Evolutionary conservation across 2,797 vertebrate species (phyloP), one percentile per base, ranked within the genome.

Genomic region (Peromyscus nudipes): DNA sequence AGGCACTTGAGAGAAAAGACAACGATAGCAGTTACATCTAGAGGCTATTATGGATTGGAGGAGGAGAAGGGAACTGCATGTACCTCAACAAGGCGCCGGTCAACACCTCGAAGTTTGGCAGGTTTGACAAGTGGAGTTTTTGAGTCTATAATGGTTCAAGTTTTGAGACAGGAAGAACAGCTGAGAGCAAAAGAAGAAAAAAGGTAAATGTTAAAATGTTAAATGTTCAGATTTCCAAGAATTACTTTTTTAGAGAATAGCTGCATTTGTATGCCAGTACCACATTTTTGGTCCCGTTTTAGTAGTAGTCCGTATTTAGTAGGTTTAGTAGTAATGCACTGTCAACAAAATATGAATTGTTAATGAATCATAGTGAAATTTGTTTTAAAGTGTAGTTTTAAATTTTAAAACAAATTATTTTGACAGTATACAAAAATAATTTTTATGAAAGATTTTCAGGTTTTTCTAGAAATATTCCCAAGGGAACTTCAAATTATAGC

Each of bases 111-210:
- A 93, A 99, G 98, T 98, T 98, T 99, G 98, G 98, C 99, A 84
- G 99, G 99, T 90, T 98, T 99, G 97, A 99, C 99, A 80, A 99
- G 99, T 62, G 99, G 99, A 90, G 98, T 99, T 91, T 99, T 99
- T 89, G 99, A 99, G 97, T 99, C 99, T 94, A 82, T 99, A 97
- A 99, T 99, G 99, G 99, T 99, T 97, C 99, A 99, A 98, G 98
- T 99, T 96, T 98, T 99, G 95, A 99, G 99, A 96, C 98, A 99
- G 98, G 99, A 99, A 98, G 99, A 99, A 98, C 99, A 99, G 90
- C 99, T 99, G 98, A 99, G 98, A 98, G 99, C 99, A 97, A 99
- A 99, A 98, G 99, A 99, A 95, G 99, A 99, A 98, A 99, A 99
- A 98, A 99, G 99, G 99, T 99, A 99, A 99, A 97, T 97, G 92